These are phyloP conservation scores for Archaeoteleia sp. DNA, from an alignment of 2,888 invertebrate genomes.

Conservation along the genomic window DNA sequence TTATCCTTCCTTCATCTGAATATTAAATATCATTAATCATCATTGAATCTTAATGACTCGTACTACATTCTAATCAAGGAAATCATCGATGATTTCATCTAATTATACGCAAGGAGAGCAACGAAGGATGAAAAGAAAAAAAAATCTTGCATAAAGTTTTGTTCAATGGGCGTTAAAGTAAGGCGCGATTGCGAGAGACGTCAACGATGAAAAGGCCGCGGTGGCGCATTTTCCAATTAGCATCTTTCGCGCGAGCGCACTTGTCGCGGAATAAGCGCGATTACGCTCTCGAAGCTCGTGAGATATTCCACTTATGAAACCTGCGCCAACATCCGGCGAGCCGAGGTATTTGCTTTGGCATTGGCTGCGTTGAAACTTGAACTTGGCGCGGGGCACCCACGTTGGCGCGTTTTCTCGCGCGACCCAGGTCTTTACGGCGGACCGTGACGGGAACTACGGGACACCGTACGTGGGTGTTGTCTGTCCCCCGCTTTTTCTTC, in stretches of 20 bases:
- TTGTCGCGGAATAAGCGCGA: conserved; percentile 24
- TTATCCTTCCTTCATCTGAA: no score
- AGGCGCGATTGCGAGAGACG: not conserved
- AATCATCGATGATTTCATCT: not conserved
- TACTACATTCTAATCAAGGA: no score
- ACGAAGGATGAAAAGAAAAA: not conserved
- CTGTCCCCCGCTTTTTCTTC: not conserved
- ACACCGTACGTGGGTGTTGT: conserved; percentile 1
- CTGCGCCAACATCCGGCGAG: conserved; percentile 51
- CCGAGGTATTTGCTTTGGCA: conserved; percentile 36
- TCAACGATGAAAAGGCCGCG: not conserved
- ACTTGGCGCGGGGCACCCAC: conserved; percentile 34
- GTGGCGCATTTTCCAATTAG: conserved; percentile 20
- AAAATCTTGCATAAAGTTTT: not conserved
- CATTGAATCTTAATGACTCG: no score
- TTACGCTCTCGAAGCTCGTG: conserved; percentile 52
- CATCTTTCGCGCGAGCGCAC: conserved; percentile 20
- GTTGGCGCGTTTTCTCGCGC: not conserved
- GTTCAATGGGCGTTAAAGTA: not conserved
- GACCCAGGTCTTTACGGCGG: no score
- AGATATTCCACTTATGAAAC: conserved; percentile 58
- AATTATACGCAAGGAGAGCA: not conserved
- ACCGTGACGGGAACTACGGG: no score
- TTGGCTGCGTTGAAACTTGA: conserved; percentile 53
- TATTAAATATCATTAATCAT: not conserved